These are phyloP conservation scores for Teleiodes luculella DNA, from an alignment of 2,888 invertebrate species.

Conservation along the genomic window DNA sequence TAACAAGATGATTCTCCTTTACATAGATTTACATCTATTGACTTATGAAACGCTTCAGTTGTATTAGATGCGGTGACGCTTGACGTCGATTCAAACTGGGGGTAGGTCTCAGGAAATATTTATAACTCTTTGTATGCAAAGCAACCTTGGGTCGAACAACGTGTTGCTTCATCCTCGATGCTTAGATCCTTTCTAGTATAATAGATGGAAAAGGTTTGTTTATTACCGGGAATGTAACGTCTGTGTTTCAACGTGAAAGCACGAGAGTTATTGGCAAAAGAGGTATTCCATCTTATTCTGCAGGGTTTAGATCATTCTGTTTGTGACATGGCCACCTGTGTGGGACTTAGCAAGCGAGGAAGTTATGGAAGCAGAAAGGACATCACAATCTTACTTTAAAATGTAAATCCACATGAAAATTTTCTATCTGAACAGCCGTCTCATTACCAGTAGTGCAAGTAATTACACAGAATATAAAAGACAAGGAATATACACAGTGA, in stretches of 20 bases:
- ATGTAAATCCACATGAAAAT: no score
- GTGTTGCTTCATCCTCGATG: slow-evolving; percentile 47
- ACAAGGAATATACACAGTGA: no score
- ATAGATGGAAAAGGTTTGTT: slow-evolving; percentile 9
- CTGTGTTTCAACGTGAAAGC: slow-evolving; percentile 6
- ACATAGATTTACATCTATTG: slow-evolving; percentile 68
- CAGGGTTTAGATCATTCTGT: not conserved
- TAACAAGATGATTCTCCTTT: slow-evolving; percentile 57
- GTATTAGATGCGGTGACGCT: not conserved
- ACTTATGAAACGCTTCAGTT: slow-evolving; percentile 48
- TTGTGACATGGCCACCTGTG: slow-evolving; percentile 6
- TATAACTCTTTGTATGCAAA: slow-evolving; percentile 78
- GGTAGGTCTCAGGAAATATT: slow-evolving; percentile 65
- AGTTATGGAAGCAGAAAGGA: not conserved
- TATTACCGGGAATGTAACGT: slow-evolving; percentile 4
- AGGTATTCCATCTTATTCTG: not conserved
- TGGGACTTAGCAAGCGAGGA: slow-evolving; percentile 5
- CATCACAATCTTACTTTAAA: not conserved
- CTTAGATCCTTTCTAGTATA: slow-evolving; percentile 6
- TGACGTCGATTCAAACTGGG: slow-evolving; percentile 55
- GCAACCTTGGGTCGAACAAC: slow-evolving; percentile 48
- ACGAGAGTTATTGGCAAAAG: slow-evolving; percentile 1
- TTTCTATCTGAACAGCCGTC: no score
- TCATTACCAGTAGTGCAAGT: no score
- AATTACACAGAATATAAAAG: no score